Conservation (phyloP, 2,113 vertebrate species). For the Lipophrys pholis region DNA sequence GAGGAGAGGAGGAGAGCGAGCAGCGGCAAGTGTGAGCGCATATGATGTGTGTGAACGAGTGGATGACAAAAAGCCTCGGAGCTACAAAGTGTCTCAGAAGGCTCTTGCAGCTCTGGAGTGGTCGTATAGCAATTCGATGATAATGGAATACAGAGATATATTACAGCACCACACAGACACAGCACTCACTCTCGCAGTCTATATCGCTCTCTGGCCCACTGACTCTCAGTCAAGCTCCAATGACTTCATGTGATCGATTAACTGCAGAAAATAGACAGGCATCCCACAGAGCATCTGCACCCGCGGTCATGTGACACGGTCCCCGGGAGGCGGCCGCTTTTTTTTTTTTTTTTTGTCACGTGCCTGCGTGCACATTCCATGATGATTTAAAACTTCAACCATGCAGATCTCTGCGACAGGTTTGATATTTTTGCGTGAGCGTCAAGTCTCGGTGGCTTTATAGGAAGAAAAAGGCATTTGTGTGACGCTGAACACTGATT, state of each 20-base stretch:
- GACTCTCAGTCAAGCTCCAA: constrained; percentile 66
- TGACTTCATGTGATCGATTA: constrained; percentile 75
- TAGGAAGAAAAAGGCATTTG: background rate
- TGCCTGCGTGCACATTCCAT: background rate
- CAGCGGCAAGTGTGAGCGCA: background rate
- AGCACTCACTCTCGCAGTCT: constrained; percentile 27
- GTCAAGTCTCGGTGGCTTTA: constrained; percentile 11
- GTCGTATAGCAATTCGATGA: constrained; percentile 55
- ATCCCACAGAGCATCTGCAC: constrained; percentile 73
- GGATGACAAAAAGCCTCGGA: constrained; percentile 62
- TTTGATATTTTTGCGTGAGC: constrained; percentile 47
- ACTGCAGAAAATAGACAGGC: constrained; percentile 72
- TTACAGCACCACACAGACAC: constrained; percentile 34
- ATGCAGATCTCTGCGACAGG: constrained; percentile 50
- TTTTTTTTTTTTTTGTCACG: background rate
- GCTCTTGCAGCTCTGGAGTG: constrained; percentile 46
- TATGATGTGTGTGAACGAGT: constrained; percentile 37
- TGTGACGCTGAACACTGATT: constrained; percentile 17
- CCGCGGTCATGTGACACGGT: constrained; percentile 52
- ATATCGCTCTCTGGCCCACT: constrained; percentile 63
- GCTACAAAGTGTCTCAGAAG: constrained; percentile 54
- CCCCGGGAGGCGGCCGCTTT: constrained; percentile 16
- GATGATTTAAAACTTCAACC: constrained; percentile 36
- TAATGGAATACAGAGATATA: constrained; percentile 62
- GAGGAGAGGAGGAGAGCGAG: background rate